A percentile compares a stretch with the other conserved stretches of the same genome.
These are phyloP conservation scores for Sigmodon hispidus DNA, from an alignment of 2,113 vertebrate species.

Conservation along the genomic window DNA sequence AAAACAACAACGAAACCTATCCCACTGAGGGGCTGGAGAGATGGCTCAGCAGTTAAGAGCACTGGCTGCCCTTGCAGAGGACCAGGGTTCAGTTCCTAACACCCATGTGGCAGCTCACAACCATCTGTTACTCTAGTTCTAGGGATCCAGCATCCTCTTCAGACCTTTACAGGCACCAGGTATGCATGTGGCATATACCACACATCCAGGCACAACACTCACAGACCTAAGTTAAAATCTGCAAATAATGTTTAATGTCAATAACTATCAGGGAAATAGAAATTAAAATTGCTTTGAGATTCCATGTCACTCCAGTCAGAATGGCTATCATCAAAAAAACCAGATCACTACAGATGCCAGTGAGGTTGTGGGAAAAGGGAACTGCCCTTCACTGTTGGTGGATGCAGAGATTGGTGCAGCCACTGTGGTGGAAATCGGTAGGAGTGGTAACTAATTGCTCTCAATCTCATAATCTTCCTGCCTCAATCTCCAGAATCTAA, in stretches of 20 bases:
- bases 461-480: not conserved
- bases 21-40: not conserved
- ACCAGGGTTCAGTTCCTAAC: not conserved
- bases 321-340: not conserved
- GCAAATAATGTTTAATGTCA: too few relatives aligned
- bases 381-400: not conserved
- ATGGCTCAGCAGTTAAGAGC: not conserved
- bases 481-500: not conserved
- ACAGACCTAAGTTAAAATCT: not conserved
- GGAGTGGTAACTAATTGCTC: not conserved
- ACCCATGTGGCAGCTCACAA: not conserved
- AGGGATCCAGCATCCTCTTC: not conserved
- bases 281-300: not conserved
- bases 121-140: not conserved
- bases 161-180: not conserved
- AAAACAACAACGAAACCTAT: not conserved
- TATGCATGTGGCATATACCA: not conserved
- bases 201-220: not conserved
- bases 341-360: too few relatives aligned
- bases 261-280: not conserved
- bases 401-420: not conserved
- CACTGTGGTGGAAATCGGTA: not conserved
- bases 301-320: not conserved
- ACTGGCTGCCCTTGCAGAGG: not conserved
- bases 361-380: not conserved